These are phyloP conservation scores for Callinectes sapidus DNA, from an alignment of 2,888 invertebrate genomes.

Conservation along the genomic window DNA sequence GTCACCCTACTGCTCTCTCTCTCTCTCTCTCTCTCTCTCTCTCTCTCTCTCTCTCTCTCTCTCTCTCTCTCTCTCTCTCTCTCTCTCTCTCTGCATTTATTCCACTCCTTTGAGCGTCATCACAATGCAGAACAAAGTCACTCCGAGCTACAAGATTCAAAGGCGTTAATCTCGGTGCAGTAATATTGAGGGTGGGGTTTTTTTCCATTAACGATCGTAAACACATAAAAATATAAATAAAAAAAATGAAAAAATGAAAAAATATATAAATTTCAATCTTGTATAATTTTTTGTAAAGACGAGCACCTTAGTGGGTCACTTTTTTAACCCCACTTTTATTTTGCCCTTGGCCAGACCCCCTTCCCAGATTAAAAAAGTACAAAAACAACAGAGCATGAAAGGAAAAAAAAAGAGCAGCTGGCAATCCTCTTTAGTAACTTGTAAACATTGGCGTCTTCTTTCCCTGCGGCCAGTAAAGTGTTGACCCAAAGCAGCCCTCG, in stretches of 20 bases:
- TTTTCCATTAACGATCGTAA: not conserved
- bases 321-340: too few species aligned
- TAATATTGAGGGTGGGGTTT: not conserved
- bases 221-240: not conserved
- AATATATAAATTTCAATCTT: too few species aligned
- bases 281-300: too few species aligned
- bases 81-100: not conserved
- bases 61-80: slow-evolving; percentile 36
- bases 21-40: slow-evolving; percentile 15
- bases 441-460: not conserved
- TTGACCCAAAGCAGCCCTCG: not conserved
- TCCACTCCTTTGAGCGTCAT: too few species aligned
- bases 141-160: not conserved
- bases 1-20: not conserved
- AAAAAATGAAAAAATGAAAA: too few species aligned
- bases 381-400: not conserved
- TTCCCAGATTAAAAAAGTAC: too few species aligned
- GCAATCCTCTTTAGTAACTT: not conserved
- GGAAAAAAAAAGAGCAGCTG: not conserved
- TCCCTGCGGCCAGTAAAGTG: not conserved
- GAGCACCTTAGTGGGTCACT: too few species aligned
- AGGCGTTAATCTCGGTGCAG: not conserved
- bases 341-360: too few species aligned
- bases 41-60: slow-evolving; percentile 37
- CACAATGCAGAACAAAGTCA: not conserved